phyloP scores from a whole-genome alignment of 1,140 invertebrate genomes.

The Drosophila obscura region DNA sequence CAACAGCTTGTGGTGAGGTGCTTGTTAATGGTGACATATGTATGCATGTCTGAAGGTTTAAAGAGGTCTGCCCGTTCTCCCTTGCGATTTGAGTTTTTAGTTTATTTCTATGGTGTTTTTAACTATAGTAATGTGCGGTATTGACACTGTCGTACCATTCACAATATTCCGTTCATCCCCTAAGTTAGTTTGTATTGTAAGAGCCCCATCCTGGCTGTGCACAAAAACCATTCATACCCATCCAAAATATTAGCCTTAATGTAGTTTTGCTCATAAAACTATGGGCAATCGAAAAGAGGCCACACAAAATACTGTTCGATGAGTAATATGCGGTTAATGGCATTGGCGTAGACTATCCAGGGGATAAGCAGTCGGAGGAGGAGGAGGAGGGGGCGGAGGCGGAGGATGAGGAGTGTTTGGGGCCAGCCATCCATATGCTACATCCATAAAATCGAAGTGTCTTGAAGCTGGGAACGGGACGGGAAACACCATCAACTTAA shows the following conservation, averaged over 20 bases:
- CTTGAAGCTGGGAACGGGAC: conserved; percentile 26
- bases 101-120: too few species aligned
- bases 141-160: too few species aligned
- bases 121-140: too few species aligned
- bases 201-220: neutral
- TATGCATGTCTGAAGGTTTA: too few species aligned
- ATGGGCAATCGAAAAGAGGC: conserved; percentile 46
- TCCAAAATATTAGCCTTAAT: conserved; percentile 46
- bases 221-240: conserved; percentile 12
- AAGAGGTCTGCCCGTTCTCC: too few species aligned
- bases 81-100: too few species aligned
- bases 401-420: conserved; percentile 14
- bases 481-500: conserved; percentile 69
- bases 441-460: conserved; percentile 75
- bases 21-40: too few species aligned
- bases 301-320: conserved; percentile 71
- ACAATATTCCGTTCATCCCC: too few species aligned
- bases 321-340: conserved; percentile 79
- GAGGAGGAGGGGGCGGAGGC: conserved; percentile 7
- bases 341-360: conserved; percentile 15
- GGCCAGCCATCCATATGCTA: conserved; percentile 40
- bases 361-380: conserved; percentile 11
- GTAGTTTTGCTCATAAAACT: conserved; percentile 52
- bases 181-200: neutral
- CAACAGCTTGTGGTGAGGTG: too few species aligned